Percentiles rank a stretch among this genome's conserved stretches.
These are phyloP conservation scores for Drosophila mercatorum DNA, from an alignment of 2,888 invertebrate genomes.

Conservation along the genomic window DNA sequence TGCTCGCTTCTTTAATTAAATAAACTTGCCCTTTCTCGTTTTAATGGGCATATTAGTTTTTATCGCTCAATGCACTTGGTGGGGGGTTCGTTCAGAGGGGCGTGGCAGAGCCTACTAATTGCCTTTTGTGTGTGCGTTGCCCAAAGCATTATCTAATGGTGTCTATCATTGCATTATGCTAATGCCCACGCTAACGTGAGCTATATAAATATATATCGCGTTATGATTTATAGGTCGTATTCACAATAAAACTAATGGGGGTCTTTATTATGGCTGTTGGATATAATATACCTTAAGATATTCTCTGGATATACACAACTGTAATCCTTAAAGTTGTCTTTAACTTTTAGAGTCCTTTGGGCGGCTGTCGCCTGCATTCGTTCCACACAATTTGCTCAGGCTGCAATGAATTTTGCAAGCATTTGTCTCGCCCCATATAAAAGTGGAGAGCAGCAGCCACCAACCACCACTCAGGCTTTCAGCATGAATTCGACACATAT, in stretches of 20 bases:
- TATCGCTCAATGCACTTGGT: constrained; percentile 57
- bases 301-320: too few relatives aligned
- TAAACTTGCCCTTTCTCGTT: constrained; percentile 57
- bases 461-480: constrained; percentile 26
- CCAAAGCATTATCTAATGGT: constrained; percentile 59
- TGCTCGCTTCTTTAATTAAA: constrained; percentile 63
- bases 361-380: constrained; percentile 24
- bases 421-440: constrained; percentile 40
- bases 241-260: constrained; percentile 52
- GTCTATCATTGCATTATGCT: constrained; percentile 58
- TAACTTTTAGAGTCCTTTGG: not conserved
- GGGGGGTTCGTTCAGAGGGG: constrained; percentile 18
- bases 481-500: constrained; percentile 67
- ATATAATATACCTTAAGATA: too few relatives aligned
- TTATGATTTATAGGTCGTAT: constrained; percentile 43
- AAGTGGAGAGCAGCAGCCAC: not conserved
- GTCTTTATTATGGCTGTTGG: not conserved
- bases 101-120: constrained; percentile 49
- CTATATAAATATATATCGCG: constrained; percentile 53
- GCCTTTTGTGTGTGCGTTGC: constrained; percentile 47
- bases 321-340: not conserved
- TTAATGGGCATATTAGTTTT: constrained; percentile 66
- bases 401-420: constrained; percentile 31
- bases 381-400: constrained; percentile 15
- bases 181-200: constrained; percentile 71